Evolutionary conservation across 2,888 invertebrate species (phyloP).

Genomic region (Zhuqinia jingwanae): DNA sequence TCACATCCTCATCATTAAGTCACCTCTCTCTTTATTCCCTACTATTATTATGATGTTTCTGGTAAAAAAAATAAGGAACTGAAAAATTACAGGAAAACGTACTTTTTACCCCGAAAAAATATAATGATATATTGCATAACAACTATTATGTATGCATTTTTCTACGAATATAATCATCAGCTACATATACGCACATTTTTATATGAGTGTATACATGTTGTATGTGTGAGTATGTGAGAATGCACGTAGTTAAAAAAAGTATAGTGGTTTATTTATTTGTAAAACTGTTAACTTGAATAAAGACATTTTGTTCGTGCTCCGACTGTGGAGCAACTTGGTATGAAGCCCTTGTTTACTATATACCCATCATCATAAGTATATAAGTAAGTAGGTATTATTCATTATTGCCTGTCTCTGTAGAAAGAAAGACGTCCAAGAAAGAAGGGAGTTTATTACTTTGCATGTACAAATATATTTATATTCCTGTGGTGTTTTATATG

Average conservation of each 20-base stretch:
- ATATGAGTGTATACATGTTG: background rate
- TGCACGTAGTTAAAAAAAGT: background rate
- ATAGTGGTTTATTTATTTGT: background rate
- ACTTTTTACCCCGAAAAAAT: constrained; percentile 31
- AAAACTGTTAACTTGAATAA: background rate
- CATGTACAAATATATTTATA: background rate
- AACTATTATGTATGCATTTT: background rate
- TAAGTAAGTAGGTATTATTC: no score
- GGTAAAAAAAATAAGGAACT: constrained; percentile 3
- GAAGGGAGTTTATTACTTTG: no score
- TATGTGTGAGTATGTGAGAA: background rate
- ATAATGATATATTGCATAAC: no score
- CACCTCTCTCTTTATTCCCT: background rate
- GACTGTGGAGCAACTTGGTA: constrained; percentile 31
- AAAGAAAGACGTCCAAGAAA: background rate
- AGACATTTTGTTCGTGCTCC: constrained; percentile 37
- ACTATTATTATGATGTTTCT: no score
- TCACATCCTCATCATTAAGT: constrained; percentile 32
- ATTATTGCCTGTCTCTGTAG: background rate
- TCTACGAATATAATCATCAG: background rate
- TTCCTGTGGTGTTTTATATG: background rate
- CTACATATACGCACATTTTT: background rate
- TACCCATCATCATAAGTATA: no score
- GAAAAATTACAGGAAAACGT: constrained; percentile 1
- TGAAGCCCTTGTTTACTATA: constrained; percentile 38